These are phyloP conservation scores for Hermaeophaga mercurialis DNA, from an alignment of 2,888 invertebrate genomes.

Conservation along the genomic window DNA sequence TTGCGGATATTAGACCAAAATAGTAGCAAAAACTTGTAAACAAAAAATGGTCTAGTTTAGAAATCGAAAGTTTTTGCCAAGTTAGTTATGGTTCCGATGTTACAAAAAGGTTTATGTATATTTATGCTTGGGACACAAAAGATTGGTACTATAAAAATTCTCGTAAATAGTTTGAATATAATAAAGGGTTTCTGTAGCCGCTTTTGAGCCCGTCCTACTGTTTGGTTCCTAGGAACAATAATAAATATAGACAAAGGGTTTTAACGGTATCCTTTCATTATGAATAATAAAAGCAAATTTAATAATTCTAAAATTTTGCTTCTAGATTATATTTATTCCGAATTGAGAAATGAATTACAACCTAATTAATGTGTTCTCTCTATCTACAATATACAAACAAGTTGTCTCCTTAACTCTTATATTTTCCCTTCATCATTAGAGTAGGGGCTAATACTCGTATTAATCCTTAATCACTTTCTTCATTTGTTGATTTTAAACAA, in stretches of 20 bases:
- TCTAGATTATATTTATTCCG: too few relatives aligned
- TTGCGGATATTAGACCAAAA: conserved; percentile 18
- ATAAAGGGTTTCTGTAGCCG: conserved; percentile 44
- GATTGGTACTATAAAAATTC: conserved; percentile 41
- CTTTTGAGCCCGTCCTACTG: conserved; percentile 46
- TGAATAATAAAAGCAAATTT: too few relatives aligned
- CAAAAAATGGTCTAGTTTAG: conserved; percentile 34
- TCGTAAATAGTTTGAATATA: conserved; percentile 39
- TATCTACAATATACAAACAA: too few relatives aligned
- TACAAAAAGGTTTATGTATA: conserved; percentile 39
- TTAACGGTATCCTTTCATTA: too few relatives aligned
- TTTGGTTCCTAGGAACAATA: conserved; percentile 39
- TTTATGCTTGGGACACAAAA: conserved; percentile 29
- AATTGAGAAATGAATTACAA: too few relatives aligned
- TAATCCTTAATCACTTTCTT: too few relatives aligned
- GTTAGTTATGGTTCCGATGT: conserved; percentile 38
- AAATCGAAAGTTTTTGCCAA: conserved; percentile 44
- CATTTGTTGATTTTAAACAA: too few relatives aligned
- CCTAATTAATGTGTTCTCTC: too few relatives aligned
- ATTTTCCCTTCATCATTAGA: too few relatives aligned
- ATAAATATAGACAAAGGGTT: conserved; percentile 25
- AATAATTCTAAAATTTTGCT: too few relatives aligned
- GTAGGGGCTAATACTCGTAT: too few relatives aligned
- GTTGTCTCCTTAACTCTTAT: too few relatives aligned
- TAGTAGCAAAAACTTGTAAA: conserved; percentile 26